Evolutionary conservation across 1,140 invertebrate genomes (phyloP).

Genomic region (Formica selysi): DNA sequence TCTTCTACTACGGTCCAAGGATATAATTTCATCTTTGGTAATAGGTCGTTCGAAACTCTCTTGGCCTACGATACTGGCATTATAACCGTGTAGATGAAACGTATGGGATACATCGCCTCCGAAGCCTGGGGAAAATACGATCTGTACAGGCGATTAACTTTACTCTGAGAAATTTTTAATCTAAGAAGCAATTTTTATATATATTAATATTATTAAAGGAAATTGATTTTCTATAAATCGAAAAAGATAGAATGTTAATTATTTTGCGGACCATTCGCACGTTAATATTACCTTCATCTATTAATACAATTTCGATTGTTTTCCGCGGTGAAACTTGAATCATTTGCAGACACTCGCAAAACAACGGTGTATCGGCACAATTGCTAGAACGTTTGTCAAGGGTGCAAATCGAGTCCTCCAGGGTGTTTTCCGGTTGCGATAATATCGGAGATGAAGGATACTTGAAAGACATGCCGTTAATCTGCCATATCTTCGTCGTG

Average conservation of each 20-base stretch:
- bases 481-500: slow-evolving; percentile 68
- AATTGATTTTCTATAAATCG: background rate
- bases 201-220: background rate
- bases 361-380: slow-evolving; percentile 71
- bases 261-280: background rate
- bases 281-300: slow-evolving; percentile 74
- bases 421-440: slow-evolving; percentile 73
- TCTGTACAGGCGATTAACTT: background rate
- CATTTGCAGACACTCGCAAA: slow-evolving; percentile 78
- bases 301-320: slow-evolving; percentile 75
- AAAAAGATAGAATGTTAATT: background rate
- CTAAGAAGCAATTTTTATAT: no score
- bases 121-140: slow-evolving; percentile 66
- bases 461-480: slow-evolving; percentile 78
- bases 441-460: slow-evolving; percentile 79
- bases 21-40: slow-evolving; percentile 69
- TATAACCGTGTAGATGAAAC: slow-evolving; percentile 78
- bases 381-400: slow-evolving; percentile 68
- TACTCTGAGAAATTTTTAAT: background rate
- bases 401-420: slow-evolving; percentile 70
- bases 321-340: slow-evolving; percentile 66
- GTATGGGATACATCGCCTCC: slow-evolving; percentile 73
- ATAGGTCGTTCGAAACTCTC: slow-evolving; percentile 70
- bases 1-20: slow-evolving; percentile 80
- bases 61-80: slow-evolving; percentile 68